A percentile compares a stretch with the other conserved stretches of the same genome.
These are phyloP conservation scores for Campylorhamphus procurvoides DNA, from an alignment of 2,113 vertebrate species.

Conservation along the genomic window DNA sequence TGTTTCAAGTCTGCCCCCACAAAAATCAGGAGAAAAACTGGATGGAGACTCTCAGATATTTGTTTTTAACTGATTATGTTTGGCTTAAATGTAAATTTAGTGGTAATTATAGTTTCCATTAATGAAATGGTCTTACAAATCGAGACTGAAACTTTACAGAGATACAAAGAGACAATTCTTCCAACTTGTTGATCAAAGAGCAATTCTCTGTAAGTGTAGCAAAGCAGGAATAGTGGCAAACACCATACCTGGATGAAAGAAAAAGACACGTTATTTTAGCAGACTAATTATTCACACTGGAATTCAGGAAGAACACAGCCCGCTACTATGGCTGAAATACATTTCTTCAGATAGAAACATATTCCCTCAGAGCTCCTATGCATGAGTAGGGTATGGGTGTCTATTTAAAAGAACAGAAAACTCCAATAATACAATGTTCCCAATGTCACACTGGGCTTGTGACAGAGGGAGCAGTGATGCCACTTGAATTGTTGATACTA, in stretches of 20 bases:
- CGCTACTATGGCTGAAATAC: not conserved
- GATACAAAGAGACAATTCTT: not conserved
- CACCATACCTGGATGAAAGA: not conserved
- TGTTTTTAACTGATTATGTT: constrained; percentile 6
- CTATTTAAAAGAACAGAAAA: not conserved
- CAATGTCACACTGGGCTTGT: not conserved
- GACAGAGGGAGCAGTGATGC: not conserved
- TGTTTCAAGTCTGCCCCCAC: constrained; percentile 41
- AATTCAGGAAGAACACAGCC: not conserved
- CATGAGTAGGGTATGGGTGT: not conserved
- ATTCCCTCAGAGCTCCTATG: not conserved
- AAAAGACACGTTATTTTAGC: not conserved
- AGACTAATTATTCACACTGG: not conserved
- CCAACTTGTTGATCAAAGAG: not conserved
- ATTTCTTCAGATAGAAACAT: not conserved
- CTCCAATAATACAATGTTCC: not conserved
- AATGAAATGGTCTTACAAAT: not conserved
- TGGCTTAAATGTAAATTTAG: not conserved
- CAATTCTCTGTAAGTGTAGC: not conserved
- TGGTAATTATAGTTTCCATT: not conserved
- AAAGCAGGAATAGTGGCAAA: not conserved
- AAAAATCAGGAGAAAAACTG: constrained; percentile 13
- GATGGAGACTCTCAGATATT: constrained; percentile 6
- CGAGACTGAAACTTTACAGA: not conserved
- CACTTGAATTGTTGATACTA: not conserved